Evolutionary conservation across 2,888 invertebrate genomes (phyloP).

Genomic region (Ormyrus labotus): DNA sequence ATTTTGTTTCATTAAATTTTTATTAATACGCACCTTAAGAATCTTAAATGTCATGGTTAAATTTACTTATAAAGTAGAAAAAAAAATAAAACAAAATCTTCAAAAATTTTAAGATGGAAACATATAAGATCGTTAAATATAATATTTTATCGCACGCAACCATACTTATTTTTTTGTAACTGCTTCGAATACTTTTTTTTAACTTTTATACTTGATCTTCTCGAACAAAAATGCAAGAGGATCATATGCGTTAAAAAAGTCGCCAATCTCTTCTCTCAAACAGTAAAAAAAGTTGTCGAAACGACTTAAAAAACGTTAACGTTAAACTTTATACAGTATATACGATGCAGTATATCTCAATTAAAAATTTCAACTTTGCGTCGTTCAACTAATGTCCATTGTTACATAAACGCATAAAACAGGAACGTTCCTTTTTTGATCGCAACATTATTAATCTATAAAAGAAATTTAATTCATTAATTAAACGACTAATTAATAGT

Average conservation of each 20-base stretch:
- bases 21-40: slow-evolving; percentile 40
- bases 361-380: slow-evolving; percentile 63
- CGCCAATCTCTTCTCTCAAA: slow-evolving; percentile 55
- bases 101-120: slow-evolving; percentile 39
- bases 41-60: slow-evolving; percentile 55
- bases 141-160: slow-evolving; percentile 33
- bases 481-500: slow-evolving; percentile 44
- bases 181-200: slow-evolving; percentile 17
- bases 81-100: slow-evolving; percentile 49
- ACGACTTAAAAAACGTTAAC: slow-evolving; percentile 62
- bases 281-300: slow-evolving; percentile 60
- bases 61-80: slow-evolving; percentile 34
- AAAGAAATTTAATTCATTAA: slow-evolving; percentile 49
- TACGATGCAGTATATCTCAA: slow-evolving; percentile 58
- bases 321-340: slow-evolving; percentile 59
- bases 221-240: slow-evolving; percentile 48
- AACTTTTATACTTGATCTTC: slow-evolving; percentile 42
- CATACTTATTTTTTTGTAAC: slow-evolving; percentile 28
- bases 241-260: slow-evolving; percentile 55
- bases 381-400: slow-evolving; percentile 58
- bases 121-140: slow-evolving; percentile 44
- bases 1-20: slow-evolving; percentile 18
- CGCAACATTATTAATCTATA: slow-evolving; percentile 51
- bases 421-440: slow-evolving; percentile 56
- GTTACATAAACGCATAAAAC: slow-evolving; percentile 57